phyloP scores from a whole-genome alignment of 2,797 vertebrate genomes.

The Chaetophractus vellerosus region DNA sequence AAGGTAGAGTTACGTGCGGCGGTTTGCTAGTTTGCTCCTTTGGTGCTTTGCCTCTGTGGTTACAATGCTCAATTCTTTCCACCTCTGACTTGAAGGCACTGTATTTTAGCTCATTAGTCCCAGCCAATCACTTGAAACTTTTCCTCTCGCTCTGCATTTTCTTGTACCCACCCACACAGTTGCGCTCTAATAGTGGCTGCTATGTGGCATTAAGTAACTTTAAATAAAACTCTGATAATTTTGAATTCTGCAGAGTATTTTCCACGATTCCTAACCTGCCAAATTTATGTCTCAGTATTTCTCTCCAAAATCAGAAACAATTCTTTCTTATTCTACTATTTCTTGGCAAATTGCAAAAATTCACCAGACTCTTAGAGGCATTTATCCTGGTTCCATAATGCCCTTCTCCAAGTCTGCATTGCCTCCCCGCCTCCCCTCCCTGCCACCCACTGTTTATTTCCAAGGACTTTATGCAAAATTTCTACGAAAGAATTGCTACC shows the following conservation, averaged over 20 bases:
- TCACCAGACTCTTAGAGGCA: not conserved
- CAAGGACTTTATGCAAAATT: not conserved
- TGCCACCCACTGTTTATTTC: not conserved
- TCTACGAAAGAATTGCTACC: not conserved
- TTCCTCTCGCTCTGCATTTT: not conserved
- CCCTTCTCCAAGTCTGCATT: not conserved
- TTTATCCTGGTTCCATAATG: not conserved
- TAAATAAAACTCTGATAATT: conserved; percentile 33
- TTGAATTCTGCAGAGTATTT: not conserved
- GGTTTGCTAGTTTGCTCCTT: not conserved
- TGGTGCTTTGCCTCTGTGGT: not conserved
- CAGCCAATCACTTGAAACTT: not conserved
- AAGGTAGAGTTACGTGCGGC: not conserved
- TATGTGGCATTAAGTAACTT: not conserved
- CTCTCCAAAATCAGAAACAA: conserved; percentile 25
- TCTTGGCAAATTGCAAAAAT: not conserved
- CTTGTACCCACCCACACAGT: not conserved
- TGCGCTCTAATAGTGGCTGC: not conserved
- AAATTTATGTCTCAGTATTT: not conserved
- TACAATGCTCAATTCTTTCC: not conserved
- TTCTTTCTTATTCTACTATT: not conserved
- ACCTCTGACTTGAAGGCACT: not conserved
- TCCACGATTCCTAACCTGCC: not conserved
- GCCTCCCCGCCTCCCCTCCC: too few relatives aligned
- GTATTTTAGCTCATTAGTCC: not conserved